Conservation (phyloP, 2,797 vertebrate species). For the Anabacerthia variegaticeps region DNA sequence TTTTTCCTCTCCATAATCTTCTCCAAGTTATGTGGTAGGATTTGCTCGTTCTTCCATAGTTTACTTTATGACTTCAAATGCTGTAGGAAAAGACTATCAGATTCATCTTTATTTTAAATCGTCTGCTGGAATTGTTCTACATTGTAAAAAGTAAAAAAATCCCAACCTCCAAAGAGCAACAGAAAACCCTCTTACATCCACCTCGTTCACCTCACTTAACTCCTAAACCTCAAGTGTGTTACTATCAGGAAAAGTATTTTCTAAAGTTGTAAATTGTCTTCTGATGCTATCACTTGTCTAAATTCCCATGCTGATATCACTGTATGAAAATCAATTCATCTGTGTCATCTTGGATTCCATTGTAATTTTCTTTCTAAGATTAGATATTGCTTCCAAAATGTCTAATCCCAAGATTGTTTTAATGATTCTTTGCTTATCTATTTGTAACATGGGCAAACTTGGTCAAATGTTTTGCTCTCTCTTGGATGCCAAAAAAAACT, state of each 20-base stretch:
- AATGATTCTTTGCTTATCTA: conserved; percentile 54
- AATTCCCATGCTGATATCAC: conserved; percentile 42
- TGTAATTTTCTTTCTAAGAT: conserved; percentile 57
- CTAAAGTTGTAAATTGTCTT: conserved; percentile 44
- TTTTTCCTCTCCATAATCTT: background rate
- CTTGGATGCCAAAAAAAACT: background rate
- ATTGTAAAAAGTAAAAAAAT: background rate
- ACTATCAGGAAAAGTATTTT: conserved; percentile 12
- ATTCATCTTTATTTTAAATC: background rate
- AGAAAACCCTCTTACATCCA: background rate
- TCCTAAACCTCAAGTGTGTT: conserved; percentile 15
- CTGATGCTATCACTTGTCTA: conserved; percentile 40
- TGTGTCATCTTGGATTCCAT: conserved; percentile 49
- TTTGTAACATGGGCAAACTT: background rate
- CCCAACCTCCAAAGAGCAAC: background rate
- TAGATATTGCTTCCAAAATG: conserved; percentile 35
- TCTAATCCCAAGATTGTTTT: conserved; percentile 29
- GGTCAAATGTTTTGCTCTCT: background rate
- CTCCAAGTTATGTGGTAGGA: background rate
- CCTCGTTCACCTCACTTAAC: background rate
- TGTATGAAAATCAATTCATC: conserved; percentile 58
- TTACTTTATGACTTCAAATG: background rate
- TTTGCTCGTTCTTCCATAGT: background rate
- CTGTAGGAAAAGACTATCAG: background rate
- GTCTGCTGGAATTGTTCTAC: background rate